phyloP scores from a whole-genome alignment of 1,140 invertebrate genomes.

The Yoshiicerus persimilis region DNA sequence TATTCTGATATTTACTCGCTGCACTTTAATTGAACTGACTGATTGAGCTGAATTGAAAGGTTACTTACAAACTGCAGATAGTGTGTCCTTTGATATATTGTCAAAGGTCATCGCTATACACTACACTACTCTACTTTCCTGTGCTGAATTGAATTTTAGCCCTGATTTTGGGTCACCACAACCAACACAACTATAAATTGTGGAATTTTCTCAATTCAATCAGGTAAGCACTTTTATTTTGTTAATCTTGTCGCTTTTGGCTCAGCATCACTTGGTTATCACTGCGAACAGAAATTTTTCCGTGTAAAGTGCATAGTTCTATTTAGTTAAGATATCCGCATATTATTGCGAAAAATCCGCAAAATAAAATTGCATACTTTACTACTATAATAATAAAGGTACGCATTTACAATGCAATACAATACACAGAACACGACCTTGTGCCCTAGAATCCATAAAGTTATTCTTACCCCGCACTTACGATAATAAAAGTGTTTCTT shows the following conservation, averaged over 20 bases:
- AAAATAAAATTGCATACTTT: no score
- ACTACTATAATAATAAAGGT: no score
- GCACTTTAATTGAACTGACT: background rate
- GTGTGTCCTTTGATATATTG: constrained; percentile 9
- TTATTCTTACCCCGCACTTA: background rate
- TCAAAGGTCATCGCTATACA: constrained; percentile 14
- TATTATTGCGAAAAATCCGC: no score
- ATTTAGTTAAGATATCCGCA: no score
- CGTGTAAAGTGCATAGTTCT: no score
- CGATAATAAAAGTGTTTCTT: background rate
- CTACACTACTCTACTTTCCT: background rate
- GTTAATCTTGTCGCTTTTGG: background rate
- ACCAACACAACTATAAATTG: background rate
- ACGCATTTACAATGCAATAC: background rate
- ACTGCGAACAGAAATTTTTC: no score
- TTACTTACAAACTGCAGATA: background rate
- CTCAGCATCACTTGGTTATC: no score
- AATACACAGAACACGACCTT: background rate
- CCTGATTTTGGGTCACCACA: background rate
- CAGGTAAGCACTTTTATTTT: background rate
- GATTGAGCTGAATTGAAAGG: background rate
- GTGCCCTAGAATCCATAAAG: background rate
- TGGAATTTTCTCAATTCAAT: background rate
- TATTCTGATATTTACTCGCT: background rate
- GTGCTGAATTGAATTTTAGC: background rate